Base-by-base conservation (phyloP, 1,140 invertebrate species). In the Drosophila funebris region DNA sequence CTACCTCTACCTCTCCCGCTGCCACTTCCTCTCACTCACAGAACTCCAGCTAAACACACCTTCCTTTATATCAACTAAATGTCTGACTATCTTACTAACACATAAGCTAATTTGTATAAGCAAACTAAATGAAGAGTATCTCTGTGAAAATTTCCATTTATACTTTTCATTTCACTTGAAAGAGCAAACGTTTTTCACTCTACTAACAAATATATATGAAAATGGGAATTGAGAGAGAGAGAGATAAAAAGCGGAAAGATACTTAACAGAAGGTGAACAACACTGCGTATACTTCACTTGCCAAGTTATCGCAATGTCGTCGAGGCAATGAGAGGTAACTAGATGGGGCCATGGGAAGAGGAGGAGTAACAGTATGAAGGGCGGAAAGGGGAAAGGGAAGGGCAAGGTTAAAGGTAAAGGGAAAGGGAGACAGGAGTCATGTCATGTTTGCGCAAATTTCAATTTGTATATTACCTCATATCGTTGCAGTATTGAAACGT, bases 401-500 rank as follows among this genome's bases (percentile, higher is more conserved):
- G 11, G 11, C n/a, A n/a, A n/a, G n/a, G 11, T 16, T 39, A 22
- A 18, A 60, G 43, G 0, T 31, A 39, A 20, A 41, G 1, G 14
- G 18, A 22, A n/a, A 39, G 2, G 5, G 22, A 13, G 4, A 2
- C 7, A 2, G 27, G 14, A 6, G 4, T 9, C 78, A 82, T 71
- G 83, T 88, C 68, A 52, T 87, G 78, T 87, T 88, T 87, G 83
- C 72, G 67, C 76, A 78, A 87, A 87, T 87, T 87, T 87, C 83
- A 87, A 87, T 87, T 87, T 87, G 83, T 88, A 87, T 87, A 87
- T 87, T 87, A 88, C 83, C 83, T 88, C 70, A 88, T 77, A 84
- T 62, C 75, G 76, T 76, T 72, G 52, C 58, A 41, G 72, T 66
- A 83, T 78, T 83, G 75, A 79, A 79, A 68, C 64, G 41, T 75